Evolutionary conservation across 53 echinoderm and acorn worm species (phyloP), one percentile per base, ranked within the genome.

Genomic region (Echinarachnius parma): DNA sequence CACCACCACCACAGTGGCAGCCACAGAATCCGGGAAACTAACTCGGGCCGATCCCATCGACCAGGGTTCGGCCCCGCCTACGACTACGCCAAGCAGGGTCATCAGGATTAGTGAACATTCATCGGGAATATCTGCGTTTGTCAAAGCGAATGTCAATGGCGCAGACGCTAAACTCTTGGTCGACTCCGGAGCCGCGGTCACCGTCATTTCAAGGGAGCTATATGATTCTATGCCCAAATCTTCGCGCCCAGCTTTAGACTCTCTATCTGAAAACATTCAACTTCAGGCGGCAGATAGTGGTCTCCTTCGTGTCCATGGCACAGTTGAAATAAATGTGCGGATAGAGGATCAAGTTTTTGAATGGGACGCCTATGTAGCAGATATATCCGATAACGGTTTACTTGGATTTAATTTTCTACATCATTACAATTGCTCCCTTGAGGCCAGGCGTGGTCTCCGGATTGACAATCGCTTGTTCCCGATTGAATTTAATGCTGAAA

Each of bases 111-210:
- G 33, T 25, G 34, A 68, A 46, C n/a, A n/a, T n/a, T 68, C 19
- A 0, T 29, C 28, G 7, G 53, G 52, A 50, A 4, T 68, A 20
- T 21, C 68, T 3, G 50, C 22, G 28, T 45, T 13, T 28, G 28
- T 65, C 15, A 28, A 25, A n/a, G 68, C 46, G 22, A 2, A 30
- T 0, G 19, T n/a, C n/a, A n/a, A n/a, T n/a, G n/a, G n/a, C n/a
- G n/a, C n/a, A n/a, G n/a, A n/a, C n/a, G n/a, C 31, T 22, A 68
- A 68, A 50, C 31, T 68, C 9, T 68, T 68, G 52, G 52, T 68
- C 68, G 68, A 68, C 26, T 68, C 68, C 31, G 68, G 66, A 19
- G 66, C 66, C 13, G 66, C 66, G 29, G 66, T 66, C 18, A 66
- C 66, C 46, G 48, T 66, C 48, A 66, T 66, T 13, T 66, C 48